Percentiles rank a stretch among this genome's conserved stretches.
phyloP scores from a whole-genome alignment of 2,797 vertebrate species.

The Pagetopsis macropterus region DNA sequence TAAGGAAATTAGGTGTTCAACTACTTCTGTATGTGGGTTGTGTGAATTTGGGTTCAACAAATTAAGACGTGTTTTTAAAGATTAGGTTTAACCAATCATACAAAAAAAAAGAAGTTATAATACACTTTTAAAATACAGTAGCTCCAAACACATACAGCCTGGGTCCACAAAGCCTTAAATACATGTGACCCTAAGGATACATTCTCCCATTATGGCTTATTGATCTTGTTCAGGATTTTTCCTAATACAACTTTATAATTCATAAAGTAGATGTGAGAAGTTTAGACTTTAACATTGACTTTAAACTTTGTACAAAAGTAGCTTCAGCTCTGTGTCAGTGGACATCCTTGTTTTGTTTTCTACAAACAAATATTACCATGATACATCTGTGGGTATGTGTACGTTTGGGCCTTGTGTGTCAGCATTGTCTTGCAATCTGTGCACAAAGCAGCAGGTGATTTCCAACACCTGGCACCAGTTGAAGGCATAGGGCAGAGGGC shows the following conservation, averaged over 20 bases:
- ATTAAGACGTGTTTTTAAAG: too few species aligned
- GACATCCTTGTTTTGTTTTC: not conserved
- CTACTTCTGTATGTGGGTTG: too few species aligned
- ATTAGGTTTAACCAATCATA: too few species aligned
- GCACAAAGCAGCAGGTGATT: slow-evolving; percentile 63
- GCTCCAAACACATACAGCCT: not conserved
- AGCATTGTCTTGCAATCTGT: slow-evolving; percentile 32
- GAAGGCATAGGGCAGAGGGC: slow-evolving; percentile 54
- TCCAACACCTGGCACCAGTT: slow-evolving; percentile 63
- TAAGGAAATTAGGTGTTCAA: too few species aligned
- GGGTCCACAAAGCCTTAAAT: not conserved
- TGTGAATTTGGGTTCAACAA: too few species aligned
- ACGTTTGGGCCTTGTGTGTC: not conserved
- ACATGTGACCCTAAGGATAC: slow-evolving; percentile 3
- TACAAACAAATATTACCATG: not conserved
- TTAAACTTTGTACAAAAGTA: not conserved
- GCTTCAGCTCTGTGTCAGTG: not conserved
- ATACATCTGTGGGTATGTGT: not conserved
- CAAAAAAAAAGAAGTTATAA: not conserved
- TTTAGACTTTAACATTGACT: not conserved
- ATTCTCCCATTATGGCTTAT: not conserved
- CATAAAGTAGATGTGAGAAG: not conserved
- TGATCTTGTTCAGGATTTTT: not conserved
- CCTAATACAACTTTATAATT: slow-evolving; percentile 7
- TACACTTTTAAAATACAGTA: not conserved